phyloP scores from a whole-genome alignment of 2,888 invertebrate species.

The Polyploca ridens region DNA sequence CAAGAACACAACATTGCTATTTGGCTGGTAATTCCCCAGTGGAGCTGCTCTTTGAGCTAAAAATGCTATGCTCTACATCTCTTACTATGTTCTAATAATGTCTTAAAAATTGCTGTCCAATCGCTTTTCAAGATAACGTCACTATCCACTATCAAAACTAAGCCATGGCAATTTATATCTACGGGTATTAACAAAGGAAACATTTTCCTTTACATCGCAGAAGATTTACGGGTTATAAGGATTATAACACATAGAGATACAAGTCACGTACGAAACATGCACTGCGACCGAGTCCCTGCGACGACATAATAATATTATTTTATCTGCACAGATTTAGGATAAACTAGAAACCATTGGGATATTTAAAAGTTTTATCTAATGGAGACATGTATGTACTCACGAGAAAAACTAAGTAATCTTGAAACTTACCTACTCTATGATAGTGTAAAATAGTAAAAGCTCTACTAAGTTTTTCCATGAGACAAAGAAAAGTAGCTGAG shows the following conservation, averaged over 20 bases:
- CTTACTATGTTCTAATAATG: no score
- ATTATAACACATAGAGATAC: constrained; percentile 42
- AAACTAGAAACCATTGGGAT: neutral
- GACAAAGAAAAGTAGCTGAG: no score
- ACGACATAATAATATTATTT: constrained; percentile 38
- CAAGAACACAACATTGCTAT: no score
- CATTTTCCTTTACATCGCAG: constrained; percentile 28
- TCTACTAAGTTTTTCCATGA: no score
- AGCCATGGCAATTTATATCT: neutral
- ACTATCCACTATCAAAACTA: neutral
- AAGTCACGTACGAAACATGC: constrained; percentile 54
- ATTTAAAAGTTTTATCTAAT: neutral
- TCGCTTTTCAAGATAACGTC: no score
- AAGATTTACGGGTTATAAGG: constrained; percentile 23
- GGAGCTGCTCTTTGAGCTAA: no score
- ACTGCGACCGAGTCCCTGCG: constrained; percentile 42
- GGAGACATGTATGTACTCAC: neutral
- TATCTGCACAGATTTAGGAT: constrained; percentile 12
- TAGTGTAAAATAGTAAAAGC: no score
- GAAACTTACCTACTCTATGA: no score
- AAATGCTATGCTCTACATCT: no score
- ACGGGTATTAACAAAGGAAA: constrained; percentile 33
- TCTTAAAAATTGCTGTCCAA: no score
- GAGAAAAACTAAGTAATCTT: no score
- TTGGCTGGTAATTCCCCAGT: no score